Base-by-base conservation (phyloP, 1,140 invertebrate genomes). In the Lepidostoma basale region DNA sequence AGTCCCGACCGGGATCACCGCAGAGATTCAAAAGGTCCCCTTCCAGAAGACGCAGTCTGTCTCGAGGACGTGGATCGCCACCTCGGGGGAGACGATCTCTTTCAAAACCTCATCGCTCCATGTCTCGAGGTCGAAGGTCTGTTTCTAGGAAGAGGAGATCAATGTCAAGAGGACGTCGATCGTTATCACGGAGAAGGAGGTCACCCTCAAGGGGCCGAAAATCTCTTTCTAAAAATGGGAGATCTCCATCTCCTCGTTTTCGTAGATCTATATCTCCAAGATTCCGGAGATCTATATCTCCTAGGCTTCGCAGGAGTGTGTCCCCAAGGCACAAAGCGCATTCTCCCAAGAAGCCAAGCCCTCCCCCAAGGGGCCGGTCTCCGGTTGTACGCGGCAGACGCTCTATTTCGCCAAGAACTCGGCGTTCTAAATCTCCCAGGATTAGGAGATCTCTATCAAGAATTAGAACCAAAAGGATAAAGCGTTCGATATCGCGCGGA, bases 401-500 rank as follows among this genome's bases (percentile, higher is more conserved):
- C 6, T 69, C 67, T n/a, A 56, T 62, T 4, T 67, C 70, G 30
- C 67, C 67, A 9, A 20, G 63, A 6, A 16, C n/a, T 36, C 42
- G 70, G 5, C 62, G 70, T 12, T 72, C 70, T 14, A 72, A 47
- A 64, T 78, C 77, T 2, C 45, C 58, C 6, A 52, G 69, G 0
- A 70, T 74, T 23, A 65, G 74, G 42, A 76, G 77, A 62, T 78
- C 80, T 0, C 76, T 77, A 40, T 79, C 79, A 0, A 75, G 77
- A 56, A 78, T 56, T 74, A 81, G 68, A 80, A 84, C 68, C 73
- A 79, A 14, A 76, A 82, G 75, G 45, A 36, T 28, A 3, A 72
- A 67, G 45, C 30, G 66, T 20, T 71, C 69, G 20, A n/a, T 58
- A 56, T 73, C 56, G 74, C 80, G 59, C 74, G 79, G 73, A 77